Percentiles rank a stretch among this genome's conserved stretches.
These are phyloP conservation scores for Pyrrhia umbra DNA, from an alignment of 2,888 invertebrate species.

Conservation along the genomic window DNA sequence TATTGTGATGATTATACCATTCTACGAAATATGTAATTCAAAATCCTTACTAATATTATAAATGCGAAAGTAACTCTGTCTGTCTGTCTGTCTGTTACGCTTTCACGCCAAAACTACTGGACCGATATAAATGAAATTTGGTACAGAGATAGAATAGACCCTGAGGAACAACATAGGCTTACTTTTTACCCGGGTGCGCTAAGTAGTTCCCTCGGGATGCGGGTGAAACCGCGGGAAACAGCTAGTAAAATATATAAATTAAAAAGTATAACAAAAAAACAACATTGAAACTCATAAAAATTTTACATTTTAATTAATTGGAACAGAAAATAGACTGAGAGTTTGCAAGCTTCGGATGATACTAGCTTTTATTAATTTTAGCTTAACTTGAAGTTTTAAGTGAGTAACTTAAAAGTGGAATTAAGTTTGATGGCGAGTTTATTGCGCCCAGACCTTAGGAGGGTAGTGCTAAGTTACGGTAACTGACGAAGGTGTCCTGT, in stretches of 20 bases:
- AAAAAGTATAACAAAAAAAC: conserved; percentile 23
- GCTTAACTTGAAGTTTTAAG: conserved; percentile 67
- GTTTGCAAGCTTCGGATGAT: conserved; percentile 59
- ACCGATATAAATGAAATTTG: too few species aligned
- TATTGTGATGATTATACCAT: conserved; percentile 25
- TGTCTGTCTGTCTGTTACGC: too few species aligned
- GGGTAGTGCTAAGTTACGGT: conserved; percentile 40
- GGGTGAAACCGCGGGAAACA: too few species aligned
- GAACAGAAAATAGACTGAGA: conserved; percentile 59
- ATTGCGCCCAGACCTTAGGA: conserved; percentile 48
- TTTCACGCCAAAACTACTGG: too few species aligned
- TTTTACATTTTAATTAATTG: conserved; percentile 56
- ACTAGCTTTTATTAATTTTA: conserved; percentile 70
- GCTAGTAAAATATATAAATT: conserved; percentile 21
- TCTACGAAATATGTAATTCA: conserved; percentile 1
- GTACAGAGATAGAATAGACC: too few species aligned
- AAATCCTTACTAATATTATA: too few species aligned
- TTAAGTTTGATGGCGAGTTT: conserved; percentile 64
- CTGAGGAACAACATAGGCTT: too few species aligned
- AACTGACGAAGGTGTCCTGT: conserved; percentile 36
- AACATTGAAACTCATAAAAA: conserved; percentile 55
- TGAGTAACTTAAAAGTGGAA: conserved; percentile 70
- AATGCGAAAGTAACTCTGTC: too few species aligned
- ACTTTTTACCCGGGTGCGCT: too few species aligned
- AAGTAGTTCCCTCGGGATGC: too few species aligned